phyloP scores from a whole-genome alignment of 2,888 invertebrate species.

The Antitype chi region DNA sequence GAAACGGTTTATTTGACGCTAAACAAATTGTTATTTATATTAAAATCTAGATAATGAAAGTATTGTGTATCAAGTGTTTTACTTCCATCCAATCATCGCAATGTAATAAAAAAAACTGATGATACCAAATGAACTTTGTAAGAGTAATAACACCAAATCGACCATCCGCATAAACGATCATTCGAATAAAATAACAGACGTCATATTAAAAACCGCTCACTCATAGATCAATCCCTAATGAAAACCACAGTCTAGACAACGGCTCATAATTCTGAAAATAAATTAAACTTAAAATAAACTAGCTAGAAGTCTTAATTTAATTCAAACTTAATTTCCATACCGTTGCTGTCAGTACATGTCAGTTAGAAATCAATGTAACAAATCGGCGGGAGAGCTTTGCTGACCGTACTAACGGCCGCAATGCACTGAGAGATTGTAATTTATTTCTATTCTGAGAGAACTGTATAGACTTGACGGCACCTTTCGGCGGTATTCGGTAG shows the following conservation, averaged over 20 bases:
- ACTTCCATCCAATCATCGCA: not conserved
- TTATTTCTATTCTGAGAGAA: conserved; percentile 84
- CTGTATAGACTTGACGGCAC: conserved; percentile 63
- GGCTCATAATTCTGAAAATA: not conserved
- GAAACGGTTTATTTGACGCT: not conserved
- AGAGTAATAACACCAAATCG: not conserved
- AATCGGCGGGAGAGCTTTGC: conserved; percentile 80
- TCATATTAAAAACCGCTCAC: not conserved
- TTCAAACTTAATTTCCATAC: conserved; percentile 24
- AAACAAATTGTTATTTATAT: not conserved
- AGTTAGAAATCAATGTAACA: conserved; percentile 84
- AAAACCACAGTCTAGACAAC: conserved; percentile 7
- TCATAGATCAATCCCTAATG: not conserved
- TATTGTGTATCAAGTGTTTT: not conserved
- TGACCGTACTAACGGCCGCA: conserved; percentile 77
- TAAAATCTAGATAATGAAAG: not conserved
- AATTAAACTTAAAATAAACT: conserved; percentile 13
- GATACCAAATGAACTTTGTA: not conserved
- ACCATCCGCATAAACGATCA: not conserved
- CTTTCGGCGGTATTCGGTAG: conserved; percentile 64
- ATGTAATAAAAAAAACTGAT: not conserved
- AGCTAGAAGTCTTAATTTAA: conserved; percentile 21
- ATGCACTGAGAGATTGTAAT: conserved; percentile 79
- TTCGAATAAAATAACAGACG: not conserved
- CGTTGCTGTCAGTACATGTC: conserved; percentile 77